These are phyloP conservation scores for Meriones unguiculatus DNA, from an alignment of 2,113 vertebrate species.

Conservation along the genomic window DNA sequence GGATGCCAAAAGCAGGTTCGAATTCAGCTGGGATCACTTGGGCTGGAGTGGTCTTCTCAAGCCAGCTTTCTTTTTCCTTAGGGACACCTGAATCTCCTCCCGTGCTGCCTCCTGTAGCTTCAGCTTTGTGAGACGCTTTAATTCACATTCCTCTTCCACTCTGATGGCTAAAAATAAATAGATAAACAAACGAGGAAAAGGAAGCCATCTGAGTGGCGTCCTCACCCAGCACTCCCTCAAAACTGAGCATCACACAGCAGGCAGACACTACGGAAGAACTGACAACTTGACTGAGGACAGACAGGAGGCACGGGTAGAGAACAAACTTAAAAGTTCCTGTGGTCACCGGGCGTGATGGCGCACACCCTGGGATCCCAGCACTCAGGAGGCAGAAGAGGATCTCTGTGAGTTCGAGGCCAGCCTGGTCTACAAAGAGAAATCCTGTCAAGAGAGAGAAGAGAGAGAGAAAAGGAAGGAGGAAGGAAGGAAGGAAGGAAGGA, in stretches of 20 bases:
- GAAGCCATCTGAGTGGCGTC: not conserved
- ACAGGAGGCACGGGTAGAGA: not conserved
- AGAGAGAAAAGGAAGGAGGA: no score
- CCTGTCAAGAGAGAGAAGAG: no score
- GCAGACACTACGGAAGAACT: not conserved
- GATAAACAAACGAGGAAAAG: slow-evolving; percentile 28
- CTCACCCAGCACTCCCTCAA: not conserved
- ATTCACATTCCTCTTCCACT: slow-evolving; percentile 70
- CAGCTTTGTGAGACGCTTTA: slow-evolving; percentile 61
- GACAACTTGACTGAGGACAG: not conserved
- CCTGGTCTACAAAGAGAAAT: no score
- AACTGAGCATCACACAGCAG: not conserved
- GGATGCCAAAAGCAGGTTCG: not conserved
- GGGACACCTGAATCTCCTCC: not conserved
- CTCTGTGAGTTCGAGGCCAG: no score
- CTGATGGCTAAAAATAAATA: slow-evolving; percentile 60
- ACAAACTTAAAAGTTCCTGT: slow-evolving; percentile 21
- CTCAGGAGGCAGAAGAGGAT: no score
- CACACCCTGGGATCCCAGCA: no score
- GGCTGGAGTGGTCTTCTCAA: slow-evolving; percentile 70
- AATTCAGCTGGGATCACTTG: not conserved
- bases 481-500: not conserved
- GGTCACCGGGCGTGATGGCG: not conserved
- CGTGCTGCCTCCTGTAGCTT: not conserved
- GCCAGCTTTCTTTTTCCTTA: slow-evolving; percentile 19